These are phyloP conservation scores for Liparis tanakae DNA, from an alignment of 2,797 vertebrate species.

Conservation along the genomic window DNA sequence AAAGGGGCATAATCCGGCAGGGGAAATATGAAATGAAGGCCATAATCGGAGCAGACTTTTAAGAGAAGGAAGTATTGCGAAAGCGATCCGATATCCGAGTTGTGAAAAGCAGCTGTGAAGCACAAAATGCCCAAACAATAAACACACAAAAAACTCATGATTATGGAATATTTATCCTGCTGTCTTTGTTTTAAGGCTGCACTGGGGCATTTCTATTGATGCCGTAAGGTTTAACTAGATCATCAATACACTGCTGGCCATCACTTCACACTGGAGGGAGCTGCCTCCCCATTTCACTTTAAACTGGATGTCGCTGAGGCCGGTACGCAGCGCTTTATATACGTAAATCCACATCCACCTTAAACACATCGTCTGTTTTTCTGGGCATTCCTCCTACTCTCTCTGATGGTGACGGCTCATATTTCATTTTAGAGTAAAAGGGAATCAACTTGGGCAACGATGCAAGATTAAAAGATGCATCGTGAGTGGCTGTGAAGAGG, in stretches of 20 bases:
- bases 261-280: conserved; percentile 70
- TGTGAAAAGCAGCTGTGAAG: background rate
- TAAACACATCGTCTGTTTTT: conserved; percentile 32
- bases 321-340: conserved; percentile 48
- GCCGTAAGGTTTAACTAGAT: conserved; percentile 34
- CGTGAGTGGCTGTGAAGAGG: conserved; percentile 32
- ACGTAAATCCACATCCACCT: conserved; percentile 30
- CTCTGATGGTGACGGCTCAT: conserved; percentile 43
- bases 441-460: conserved; percentile 27
- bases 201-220: conserved; percentile 7
- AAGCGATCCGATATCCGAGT: conserved; percentile 13
- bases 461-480: conserved; percentile 19
- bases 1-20: conserved; percentile 21
- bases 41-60: background rate
- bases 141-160: background rate
- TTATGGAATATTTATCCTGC: conserved; percentile 18
- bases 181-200: conserved; percentile 21
- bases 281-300: conserved; percentile 52
- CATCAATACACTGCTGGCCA: conserved; percentile 52
- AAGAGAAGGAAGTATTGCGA: background rate
- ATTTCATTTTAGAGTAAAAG: conserved; percentile 11
- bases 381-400: conserved; percentile 34
- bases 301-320: conserved; percentile 31
- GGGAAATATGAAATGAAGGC: conserved; percentile 25
- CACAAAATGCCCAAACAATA: conserved; percentile 12